A percentile compares a stretch with the other conserved stretches of the same genome.
These are phyloP conservation scores for Apteryx owenii DNA, from an alignment of 2,113 vertebrate genomes.

Conservation along the genomic window DNA sequence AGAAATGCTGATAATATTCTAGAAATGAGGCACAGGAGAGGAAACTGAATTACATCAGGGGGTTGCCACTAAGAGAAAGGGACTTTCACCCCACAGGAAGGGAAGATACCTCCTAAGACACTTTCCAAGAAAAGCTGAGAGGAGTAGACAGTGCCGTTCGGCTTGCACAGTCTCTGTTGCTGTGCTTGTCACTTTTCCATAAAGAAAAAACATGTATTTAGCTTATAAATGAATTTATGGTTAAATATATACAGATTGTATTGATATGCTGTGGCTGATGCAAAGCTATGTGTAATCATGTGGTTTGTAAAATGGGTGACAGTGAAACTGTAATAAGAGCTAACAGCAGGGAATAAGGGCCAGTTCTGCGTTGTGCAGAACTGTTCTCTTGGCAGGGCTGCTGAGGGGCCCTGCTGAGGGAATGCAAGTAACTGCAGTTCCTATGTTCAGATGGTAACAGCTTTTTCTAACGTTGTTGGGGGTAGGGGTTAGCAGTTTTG, in stretches of 20 bases:
- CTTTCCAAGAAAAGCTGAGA: background rate
- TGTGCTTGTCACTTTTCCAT: background rate
- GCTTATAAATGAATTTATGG: background rate
- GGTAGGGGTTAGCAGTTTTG: background rate
- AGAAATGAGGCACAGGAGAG: background rate
- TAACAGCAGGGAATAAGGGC: background rate
- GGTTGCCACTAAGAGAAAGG: background rate
- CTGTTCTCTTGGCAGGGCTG: constrained; percentile 77
- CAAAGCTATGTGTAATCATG: background rate
- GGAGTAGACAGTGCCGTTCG: background rate
- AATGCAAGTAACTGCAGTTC: constrained; percentile 7
- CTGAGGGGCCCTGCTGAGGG: constrained; percentile 78
- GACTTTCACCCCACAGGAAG: background rate
- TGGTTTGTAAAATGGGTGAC: constrained; percentile 47
- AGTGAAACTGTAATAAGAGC: constrained; percentile 37
- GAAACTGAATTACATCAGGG: background rate
- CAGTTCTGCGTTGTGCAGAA: constrained; percentile 47
- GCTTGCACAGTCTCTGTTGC: background rate
- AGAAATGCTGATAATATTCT: background rate
- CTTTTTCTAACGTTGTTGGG: background rate
- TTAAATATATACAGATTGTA: background rate
- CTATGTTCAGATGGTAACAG: background rate
- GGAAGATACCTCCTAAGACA: background rate
- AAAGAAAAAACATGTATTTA: constrained; percentile 10
- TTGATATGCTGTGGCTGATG: background rate